Evolutionary conservation across 1,140 invertebrate genomes (phyloP).

Genomic region (Atta texana): DNA sequence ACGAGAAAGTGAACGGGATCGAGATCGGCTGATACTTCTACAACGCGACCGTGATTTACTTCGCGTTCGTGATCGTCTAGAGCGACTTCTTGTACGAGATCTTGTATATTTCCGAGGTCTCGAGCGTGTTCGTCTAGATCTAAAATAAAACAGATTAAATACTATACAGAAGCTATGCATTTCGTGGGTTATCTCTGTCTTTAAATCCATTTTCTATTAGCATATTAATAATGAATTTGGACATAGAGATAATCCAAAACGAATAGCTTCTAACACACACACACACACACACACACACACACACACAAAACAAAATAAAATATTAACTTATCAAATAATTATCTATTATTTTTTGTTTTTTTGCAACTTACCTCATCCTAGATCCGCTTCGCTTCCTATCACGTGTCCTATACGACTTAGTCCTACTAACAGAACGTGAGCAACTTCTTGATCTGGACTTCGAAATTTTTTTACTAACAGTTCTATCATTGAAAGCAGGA

Average conservation of each 20-base stretch:
- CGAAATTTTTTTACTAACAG: slow-evolving; percentile 74
- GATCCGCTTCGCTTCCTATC: slow-evolving; percentile 79
- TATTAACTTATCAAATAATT: neutral
- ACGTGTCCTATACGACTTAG: slow-evolving; percentile 79
- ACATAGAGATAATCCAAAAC: too few species aligned
- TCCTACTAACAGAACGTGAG: slow-evolving; percentile 80
- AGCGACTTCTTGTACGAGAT: slow-evolving; percentile 77
- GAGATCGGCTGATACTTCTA: slow-evolving; percentile 71
- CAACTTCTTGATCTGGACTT: slow-evolving; percentile 84
- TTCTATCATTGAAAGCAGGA: slow-evolving; percentile 79
- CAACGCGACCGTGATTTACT: slow-evolving; percentile 83
- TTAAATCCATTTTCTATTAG: too few species aligned
- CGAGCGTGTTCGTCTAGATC: slow-evolving; percentile 75
- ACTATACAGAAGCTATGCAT: too few species aligned
- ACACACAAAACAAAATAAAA: neutral
- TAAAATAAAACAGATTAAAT: slow-evolving; percentile 32
- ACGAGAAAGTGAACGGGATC: slow-evolving; percentile 74
- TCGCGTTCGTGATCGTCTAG: slow-evolving; percentile 79
- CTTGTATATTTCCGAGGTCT: slow-evolving; percentile 69
- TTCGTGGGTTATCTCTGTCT: too few species aligned
- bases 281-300: too few species aligned
- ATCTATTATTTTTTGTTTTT: neutral
- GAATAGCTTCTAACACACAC: too few species aligned
- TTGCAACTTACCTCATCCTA: slow-evolving; percentile 75
- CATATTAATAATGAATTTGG: too few species aligned